These are phyloP conservation scores for Achroia grisella DNA, from an alignment of 1,140 invertebrate species.

Conservation along the genomic window DNA sequence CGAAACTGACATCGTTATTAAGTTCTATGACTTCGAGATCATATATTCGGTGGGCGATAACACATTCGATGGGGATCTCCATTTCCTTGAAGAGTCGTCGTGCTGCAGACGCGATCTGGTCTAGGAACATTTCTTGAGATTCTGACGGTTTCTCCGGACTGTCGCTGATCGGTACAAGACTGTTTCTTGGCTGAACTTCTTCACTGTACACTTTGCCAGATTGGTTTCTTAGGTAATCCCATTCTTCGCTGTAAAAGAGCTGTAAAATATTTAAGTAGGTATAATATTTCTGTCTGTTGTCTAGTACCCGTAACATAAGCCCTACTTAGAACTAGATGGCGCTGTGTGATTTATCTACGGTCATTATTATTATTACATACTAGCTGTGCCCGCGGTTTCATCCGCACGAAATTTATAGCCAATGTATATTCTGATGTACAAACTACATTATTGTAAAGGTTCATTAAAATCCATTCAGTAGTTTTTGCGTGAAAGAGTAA, in stretches of 20 bases:
- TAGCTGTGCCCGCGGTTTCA: too few relatives aligned
- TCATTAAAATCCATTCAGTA: too few relatives aligned
- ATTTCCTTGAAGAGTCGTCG: constrained; percentile 85
- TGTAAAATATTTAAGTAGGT: too few relatives aligned
- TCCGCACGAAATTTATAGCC: too few relatives aligned
- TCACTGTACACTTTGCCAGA: constrained; percentile 51
- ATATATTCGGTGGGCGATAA: constrained; percentile 85
- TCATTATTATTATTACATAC: too few relatives aligned
- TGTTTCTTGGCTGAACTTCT: constrained; percentile 65
- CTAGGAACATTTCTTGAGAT: constrained; percentile 85
- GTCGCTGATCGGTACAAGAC: constrained; percentile 64
- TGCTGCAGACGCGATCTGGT: constrained; percentile 81
- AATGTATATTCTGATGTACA: too few relatives aligned
- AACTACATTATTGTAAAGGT: too few relatives aligned
- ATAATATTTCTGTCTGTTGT: too few relatives aligned
- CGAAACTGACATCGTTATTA: constrained; percentile 89
- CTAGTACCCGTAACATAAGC: too few relatives aligned
- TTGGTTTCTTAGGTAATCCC: constrained; percentile 84
- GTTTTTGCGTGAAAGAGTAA: too few relatives aligned
- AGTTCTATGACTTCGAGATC: constrained; percentile 94
- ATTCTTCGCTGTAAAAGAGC: constrained; percentile 85
- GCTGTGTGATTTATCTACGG: too few relatives aligned
- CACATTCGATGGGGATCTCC: constrained; percentile 82
- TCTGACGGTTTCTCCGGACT: constrained; percentile 76
- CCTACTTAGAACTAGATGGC: too few relatives aligned